Base-by-base conservation (phyloP, 2,888 invertebrate genomes). In the Drosophila nr. fundita region DNA sequence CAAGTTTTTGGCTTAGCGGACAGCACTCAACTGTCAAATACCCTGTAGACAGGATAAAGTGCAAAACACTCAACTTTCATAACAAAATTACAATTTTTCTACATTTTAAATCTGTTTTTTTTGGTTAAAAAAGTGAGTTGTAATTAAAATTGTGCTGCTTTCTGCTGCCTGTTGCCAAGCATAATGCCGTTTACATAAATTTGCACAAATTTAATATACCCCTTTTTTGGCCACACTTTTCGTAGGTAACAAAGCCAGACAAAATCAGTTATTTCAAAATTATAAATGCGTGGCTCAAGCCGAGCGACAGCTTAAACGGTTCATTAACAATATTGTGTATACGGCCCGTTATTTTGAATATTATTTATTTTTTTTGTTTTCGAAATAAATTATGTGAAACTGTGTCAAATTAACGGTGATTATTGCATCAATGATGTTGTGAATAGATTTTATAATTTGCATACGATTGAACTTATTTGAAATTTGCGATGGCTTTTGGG, bases 361-460 rank as follows among this genome's bases (percentile, higher is more conserved):
- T 24, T 45, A 1, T n/a, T 6, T 21, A 1, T 21, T 15, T 34
- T 3, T 53, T 27, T 13, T 55, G 1, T 24, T 50, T 55, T 38
- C 13, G 29, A 42, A 68, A 70, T 68, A 70, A 68, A 70, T 70
- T 50, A 70, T n/a, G 32, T 10, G 32, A 62, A 83, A 71, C 65
- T 80, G 81, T 73, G 83, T 83, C 81, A 80, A 76, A 83, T 73
- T 80, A 83, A 68, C 83, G 77, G 52, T 24, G 30, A 30, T 68
- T 67, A 67, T 63, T 52, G 32, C 27, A 45, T 52, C 48, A 63
- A 45, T 48, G 18, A 40, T 66, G 50, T 65, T 60, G 52, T 59
- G 34, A 49, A 45, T 57, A 64, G 58, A 36, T 32, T 34, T 55
- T 42, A 67, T 45, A 30, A 80, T 80, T 76, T 80, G 77, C 77